phyloP scores from a whole-genome alignment of 2,113 vertebrate genomes.

The Turdus rufiventris region DNA sequence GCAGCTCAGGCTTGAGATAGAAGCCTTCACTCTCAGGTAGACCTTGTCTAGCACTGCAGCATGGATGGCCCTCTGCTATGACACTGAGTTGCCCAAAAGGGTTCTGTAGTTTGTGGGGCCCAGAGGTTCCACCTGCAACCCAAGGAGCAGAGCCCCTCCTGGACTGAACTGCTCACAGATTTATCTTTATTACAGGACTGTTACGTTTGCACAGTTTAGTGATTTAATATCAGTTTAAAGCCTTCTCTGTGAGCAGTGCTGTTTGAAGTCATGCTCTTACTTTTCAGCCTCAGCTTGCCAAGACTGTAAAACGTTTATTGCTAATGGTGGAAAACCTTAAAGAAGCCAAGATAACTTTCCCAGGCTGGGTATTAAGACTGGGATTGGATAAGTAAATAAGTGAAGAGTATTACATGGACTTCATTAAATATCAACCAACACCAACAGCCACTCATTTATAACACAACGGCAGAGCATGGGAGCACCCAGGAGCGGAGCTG shows the following conservation, averaged over 20 bases:
- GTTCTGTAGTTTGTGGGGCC: not conserved
- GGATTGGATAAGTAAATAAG: slow-evolving; percentile 41
- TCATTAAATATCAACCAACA: slow-evolving; percentile 66
- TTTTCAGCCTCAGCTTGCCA: slow-evolving; percentile 31
- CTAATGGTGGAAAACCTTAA: slow-evolving; percentile 57
- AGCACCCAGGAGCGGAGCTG: not conserved
- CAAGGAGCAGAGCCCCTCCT: not conserved
- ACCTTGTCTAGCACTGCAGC: not conserved
- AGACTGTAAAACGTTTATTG: slow-evolving; percentile 67
- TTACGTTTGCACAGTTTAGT: slow-evolving; percentile 54
- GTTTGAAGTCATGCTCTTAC: slow-evolving; percentile 57
- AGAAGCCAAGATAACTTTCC: slow-evolving; percentile 64
- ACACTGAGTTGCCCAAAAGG: not conserved
- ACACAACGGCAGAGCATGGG: slow-evolving; percentile 6
- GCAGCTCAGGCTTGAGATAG: not conserved
- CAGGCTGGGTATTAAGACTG: slow-evolving; percentile 44
- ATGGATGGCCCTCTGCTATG: not conserved
- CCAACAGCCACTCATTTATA: slow-evolving; percentile 62
- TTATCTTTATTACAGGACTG: slow-evolving; percentile 68
- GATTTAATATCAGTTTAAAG: slow-evolving; percentile 58
- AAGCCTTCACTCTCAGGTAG: fast-evolving
- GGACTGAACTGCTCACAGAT: not conserved
- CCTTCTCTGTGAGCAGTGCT: slow-evolving; percentile 25
- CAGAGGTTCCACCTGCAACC: not conserved
- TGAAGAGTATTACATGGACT: slow-evolving; percentile 35